Base-by-base conservation (phyloP, 2,113 vertebrate genomes). In the Pogonocichla stellata region DNA sequence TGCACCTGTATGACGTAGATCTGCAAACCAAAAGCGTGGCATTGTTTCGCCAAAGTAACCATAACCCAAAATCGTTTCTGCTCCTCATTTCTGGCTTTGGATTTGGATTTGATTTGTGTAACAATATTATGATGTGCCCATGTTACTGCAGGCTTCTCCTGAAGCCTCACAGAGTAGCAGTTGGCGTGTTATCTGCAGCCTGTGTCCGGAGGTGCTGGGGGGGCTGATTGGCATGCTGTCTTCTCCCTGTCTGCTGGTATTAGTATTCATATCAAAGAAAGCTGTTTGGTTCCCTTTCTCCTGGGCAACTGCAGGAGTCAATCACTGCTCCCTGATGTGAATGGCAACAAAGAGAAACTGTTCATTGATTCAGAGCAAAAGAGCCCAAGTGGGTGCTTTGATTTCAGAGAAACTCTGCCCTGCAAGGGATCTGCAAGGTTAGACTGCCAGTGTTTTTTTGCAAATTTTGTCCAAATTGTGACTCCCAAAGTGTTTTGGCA, bases 251-350 rank as follows among this genome's bases (percentile, higher is more conserved):
- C 90, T 74, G 72, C 60, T 91, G 75, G 13, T 45, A 48, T 91
- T 89, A 92, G 78, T 53, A 94, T 96, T 95, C 66, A 16, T 74
- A 92, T 82, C 56, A 80, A 81, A 85, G 85, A 10, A 53, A 75
- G 25, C 73, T 82, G 53, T 80, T 90, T 87, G 85, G 47, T 88
- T 90, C 81, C 80, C 70, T 82, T 93, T 89, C 88, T 95, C 70
- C 43, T 80, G 88, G 56, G 87, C 92, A 69, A 72, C 94, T 78
- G 72, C 85, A 67, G 75, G 65, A 97, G 92, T 95, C 96, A 92
- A 22, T 95, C 94, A 80, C 78, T 0, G 8, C 80, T 96, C 67
- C 94, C 88, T 90, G 80, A 88, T 92, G 86, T 67, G 94, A 88
- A 72, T 72, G 79, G 67, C 53, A 93, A 93, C 74, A 93, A 77